Conservation (phyloP, 2,797 vertebrate genomes). For the Gobionotothen gibberifrons region DNA sequence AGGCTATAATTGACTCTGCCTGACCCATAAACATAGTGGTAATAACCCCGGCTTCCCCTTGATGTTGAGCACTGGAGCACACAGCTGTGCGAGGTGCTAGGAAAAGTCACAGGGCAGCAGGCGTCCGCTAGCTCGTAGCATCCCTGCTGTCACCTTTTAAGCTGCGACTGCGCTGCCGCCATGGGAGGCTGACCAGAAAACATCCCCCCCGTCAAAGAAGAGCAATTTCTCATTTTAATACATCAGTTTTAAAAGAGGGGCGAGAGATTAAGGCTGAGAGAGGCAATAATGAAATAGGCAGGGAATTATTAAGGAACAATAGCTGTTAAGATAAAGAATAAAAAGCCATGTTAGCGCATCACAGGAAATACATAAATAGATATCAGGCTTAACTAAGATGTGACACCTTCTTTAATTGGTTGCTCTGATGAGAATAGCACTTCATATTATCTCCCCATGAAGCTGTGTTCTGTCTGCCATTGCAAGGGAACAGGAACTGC, state of each 20-base stretch:
- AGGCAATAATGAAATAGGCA: neutral
- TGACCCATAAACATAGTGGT: conserved; percentile 65
- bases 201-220: neutral
- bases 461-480: neutral
- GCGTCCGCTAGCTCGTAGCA: conserved; percentile 19
- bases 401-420: conserved; percentile 16
- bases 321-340: conserved; percentile 2
- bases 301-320: neutral
- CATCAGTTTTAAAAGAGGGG: conserved; percentile 3
- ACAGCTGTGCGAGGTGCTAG: conserved; percentile 47
- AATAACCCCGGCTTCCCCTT: conserved; percentile 62
- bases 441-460: neutral
- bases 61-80: conserved; percentile 44
- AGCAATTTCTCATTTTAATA: conserved; percentile 24
- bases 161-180: neutral
- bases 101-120: conserved; percentile 37
- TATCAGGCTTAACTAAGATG: neutral
- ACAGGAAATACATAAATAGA: conserved; percentile 3
- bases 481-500: neutral
- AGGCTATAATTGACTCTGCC: conserved; percentile 63
- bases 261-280: conserved; percentile 12
- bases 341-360: neutral
- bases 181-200: conserved; percentile 22
- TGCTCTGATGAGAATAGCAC: conserved; percentile 4
- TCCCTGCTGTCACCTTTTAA: conserved; percentile 1